Base-by-base conservation (phyloP, 35 echinoderm and acorn worm species). In the Eucidaris tribuloides region DNA sequence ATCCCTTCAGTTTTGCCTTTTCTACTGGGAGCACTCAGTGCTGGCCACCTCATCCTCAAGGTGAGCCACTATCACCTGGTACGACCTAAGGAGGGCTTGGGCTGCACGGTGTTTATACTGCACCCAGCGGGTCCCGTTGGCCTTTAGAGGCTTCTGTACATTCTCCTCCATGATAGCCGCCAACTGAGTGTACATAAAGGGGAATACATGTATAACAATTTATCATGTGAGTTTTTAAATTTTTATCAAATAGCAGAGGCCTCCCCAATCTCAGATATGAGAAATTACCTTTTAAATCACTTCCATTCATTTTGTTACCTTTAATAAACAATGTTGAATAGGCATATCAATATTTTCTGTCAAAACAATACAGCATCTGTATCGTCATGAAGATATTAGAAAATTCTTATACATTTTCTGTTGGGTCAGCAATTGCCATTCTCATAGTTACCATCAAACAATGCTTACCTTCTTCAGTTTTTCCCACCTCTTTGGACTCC, bases 61-160 rank as follows among this genome's bases (percentile, higher is more conserved):
- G 58, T 79, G 76, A 62, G 2, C 33, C 2, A 79, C 24, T 2
- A 87, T 80, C 2, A 23, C 1, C n/a, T 17, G 23, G 27, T 87
- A 80, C 7, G 52, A 79, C 3, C 42, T 44, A 5, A 80, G 24
- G 0, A 87, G 9, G 0, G 54, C 60, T 17, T 39, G 19, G 39
- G 35, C 42, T 20, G 85, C 85, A 23, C 77, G 4, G 7, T 2
- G 9, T 35, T 87, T 87, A 46, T 62, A 38, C 76, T 87, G 72
- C 1, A 87, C 85, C 85, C 85, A 87, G 2, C 85, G 45, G 1
- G 85, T 87, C 0, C 85, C 85, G 63, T 79, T 87, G 19, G 85
- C 85, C 38, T 50, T 88, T 33, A 14, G 38, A 11, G 72, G 72
- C 42, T 87, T 87, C 5, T 22, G 2, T 5, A 57, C 68, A 17